Evolutionary conservation across 2,113 vertebrate species (phyloP).

Genomic region (Campylomormyrus numenius): DNA sequence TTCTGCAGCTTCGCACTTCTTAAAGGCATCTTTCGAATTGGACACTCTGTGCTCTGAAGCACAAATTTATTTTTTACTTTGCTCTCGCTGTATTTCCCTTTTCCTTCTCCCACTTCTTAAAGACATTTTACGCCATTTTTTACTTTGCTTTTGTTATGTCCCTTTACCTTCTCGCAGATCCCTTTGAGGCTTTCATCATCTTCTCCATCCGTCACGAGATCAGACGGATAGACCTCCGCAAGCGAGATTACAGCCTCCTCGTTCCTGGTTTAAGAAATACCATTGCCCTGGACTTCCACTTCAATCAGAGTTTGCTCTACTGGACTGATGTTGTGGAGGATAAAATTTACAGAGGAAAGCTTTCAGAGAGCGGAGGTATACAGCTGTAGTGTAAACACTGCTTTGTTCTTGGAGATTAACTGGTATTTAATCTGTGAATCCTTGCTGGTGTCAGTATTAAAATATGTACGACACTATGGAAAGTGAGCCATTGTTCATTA

Average conservation of each 20-base stretch:
- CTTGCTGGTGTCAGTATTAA: background rate
- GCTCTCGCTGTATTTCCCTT: background rate
- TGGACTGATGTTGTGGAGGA: slow-evolving; percentile 99
- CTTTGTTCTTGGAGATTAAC: background rate
- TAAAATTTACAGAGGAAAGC: slow-evolving; percentile 93
- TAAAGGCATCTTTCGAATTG: background rate
- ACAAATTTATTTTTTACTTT: background rate
- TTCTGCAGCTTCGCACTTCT: background rate
- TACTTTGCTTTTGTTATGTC: slow-evolving; percentile 14
- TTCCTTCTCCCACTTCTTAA: slow-evolving; percentile 45
- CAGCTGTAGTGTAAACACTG: background rate
- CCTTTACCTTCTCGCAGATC: slow-evolving; percentile 65
- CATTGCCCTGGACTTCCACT: slow-evolving; percentile 96
- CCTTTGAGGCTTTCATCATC: slow-evolving; percentile 97
- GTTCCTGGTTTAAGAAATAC: slow-evolving; percentile 94
- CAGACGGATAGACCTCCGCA: slow-evolving; percentile 94
- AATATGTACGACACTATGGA: background rate
- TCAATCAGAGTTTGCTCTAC: slow-evolving; percentile 88
- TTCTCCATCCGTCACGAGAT: slow-evolving; percentile 99
- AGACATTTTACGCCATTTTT: slow-evolving; percentile 13
- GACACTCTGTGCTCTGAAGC: background rate
- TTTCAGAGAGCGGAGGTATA: slow-evolving; percentile 85
- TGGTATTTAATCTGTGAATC: background rate
- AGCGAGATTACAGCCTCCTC: slow-evolving; percentile 89
- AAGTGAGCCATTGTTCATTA: background rate